These are phyloP conservation scores for Dimorphilus gyrociliatus DNA, from an alignment of 2,888 invertebrate species.

Conservation along the genomic window DNA sequence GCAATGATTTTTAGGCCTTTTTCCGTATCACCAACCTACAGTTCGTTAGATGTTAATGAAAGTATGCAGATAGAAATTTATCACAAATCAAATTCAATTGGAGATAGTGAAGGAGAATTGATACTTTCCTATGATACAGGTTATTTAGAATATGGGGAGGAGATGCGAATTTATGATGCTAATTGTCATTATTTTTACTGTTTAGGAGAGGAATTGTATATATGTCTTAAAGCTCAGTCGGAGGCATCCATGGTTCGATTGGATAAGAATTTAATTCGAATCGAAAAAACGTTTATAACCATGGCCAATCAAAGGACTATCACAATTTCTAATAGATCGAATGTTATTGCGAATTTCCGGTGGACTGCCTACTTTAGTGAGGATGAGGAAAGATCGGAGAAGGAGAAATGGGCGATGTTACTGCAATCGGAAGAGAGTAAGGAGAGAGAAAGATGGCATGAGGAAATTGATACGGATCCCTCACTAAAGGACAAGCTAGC, in stretches of 20 bases:
- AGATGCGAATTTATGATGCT: constrained; percentile 3
- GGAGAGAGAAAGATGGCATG: constrained; percentile 30
- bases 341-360: constrained; percentile 34
- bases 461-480: constrained; percentile 31
- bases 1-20: constrained; percentile 28
- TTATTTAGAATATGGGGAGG: too few species aligned
- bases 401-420: constrained; percentile 15
- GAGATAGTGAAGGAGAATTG: constrained; percentile 25
- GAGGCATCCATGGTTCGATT: constrained; percentile 33
- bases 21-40: constrained; percentile 28
- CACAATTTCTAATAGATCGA: constrained; percentile 30
- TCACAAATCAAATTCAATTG: constrained; percentile 27
- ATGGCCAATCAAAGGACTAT: constrained; percentile 36
- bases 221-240: constrained; percentile 30
- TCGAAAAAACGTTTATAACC: constrained; percentile 36
- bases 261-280: constrained; percentile 32
- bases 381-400: constrained; percentile 33
- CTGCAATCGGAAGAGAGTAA: constrained; percentile 21
- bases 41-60: constrained; percentile 27
- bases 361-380: constrained; percentile 35
- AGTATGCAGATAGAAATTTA: constrained; percentile 33
- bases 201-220: constrained; percentile 34
- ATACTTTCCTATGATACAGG: constrained; percentile 33
- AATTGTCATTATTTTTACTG: constrained; percentile 3
- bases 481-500: constrained; percentile 32